Evolutionary conservation across 2,888 invertebrate genomes (phyloP).

Genomic region (Tipula lateralis): DNA sequence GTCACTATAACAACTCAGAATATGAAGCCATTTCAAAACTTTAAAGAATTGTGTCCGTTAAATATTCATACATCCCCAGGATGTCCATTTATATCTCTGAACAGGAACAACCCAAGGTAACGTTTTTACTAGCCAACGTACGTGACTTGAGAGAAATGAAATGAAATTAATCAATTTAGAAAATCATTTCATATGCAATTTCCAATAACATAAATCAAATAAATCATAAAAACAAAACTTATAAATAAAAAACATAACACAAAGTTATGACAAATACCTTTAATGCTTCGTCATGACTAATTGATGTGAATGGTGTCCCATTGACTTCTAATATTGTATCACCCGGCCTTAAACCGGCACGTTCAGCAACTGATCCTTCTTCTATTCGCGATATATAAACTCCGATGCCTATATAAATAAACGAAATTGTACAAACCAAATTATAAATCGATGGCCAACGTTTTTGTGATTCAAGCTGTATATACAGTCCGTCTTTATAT

Average conservation of each 20-base stretch:
- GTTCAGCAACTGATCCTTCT: constrained; percentile 83
- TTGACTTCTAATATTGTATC: constrained; percentile 94
- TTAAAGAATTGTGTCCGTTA: no score
- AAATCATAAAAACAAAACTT: background rate
- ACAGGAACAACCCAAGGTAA: no score
- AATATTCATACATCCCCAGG: no score
- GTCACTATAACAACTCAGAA: no score
- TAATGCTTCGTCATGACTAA: constrained; percentile 88
- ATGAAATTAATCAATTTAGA: no score
- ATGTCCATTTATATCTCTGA: no score
- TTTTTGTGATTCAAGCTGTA: background rate
- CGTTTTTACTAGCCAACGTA: no score
- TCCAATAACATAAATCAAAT: background rate
- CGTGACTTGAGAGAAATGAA: no score
- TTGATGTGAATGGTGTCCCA: constrained; percentile 87
- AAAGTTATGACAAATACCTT: constrained; percentile 57
- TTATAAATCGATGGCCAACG: background rate
- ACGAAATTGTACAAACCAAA: background rate
- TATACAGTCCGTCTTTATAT: background rate
- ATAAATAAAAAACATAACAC: background rate
- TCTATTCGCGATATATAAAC: constrained; percentile 90
- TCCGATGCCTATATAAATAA: constrained; percentile 62
- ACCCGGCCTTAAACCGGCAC: constrained; percentile 81
- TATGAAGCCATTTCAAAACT: no score
- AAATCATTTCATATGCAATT: background rate